A percentile compares a stretch with the other conserved stretches of the same genome.
Conservation (phyloP, 2,888 invertebrate genomes). For the Morpho helenor region DNA sequence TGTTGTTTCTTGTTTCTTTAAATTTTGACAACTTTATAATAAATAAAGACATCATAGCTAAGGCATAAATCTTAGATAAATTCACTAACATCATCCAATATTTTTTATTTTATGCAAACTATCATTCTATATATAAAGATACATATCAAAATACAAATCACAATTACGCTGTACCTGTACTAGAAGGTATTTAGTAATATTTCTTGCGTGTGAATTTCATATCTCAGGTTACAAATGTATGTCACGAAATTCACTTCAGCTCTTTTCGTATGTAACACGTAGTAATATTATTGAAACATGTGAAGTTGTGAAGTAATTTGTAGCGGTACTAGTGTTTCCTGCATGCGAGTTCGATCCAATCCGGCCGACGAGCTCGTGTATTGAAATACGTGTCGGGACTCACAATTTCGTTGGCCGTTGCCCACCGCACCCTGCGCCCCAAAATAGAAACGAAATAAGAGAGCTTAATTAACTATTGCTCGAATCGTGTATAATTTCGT, state of each 20-base stretch:
- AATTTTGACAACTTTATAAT: background rate
- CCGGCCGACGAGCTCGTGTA: slow-evolving; percentile 50
- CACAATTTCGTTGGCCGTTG: slow-evolving; percentile 32
- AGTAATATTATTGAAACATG: slow-evolving; percentile 1
- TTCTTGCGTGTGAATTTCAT: too few species aligned
- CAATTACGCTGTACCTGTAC: too few species aligned
- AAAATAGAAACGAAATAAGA: slow-evolving; percentile 16
- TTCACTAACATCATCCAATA: too few species aligned
- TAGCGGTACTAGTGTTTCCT: slow-evolving; percentile 12
- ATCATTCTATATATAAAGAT: too few species aligned
- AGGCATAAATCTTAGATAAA: too few species aligned
- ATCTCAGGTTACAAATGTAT: too few species aligned
- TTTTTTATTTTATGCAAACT: too few species aligned
- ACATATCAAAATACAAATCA: too few species aligned
- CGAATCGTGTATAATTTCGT: slow-evolving; percentile 18
- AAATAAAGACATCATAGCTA: too few species aligned
- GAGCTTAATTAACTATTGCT: slow-evolving; percentile 24
- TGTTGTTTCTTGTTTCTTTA: background rate
- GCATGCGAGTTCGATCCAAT: slow-evolving; percentile 11
- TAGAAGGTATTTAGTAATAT: too few species aligned
- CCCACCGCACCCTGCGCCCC: slow-evolving; percentile 14
- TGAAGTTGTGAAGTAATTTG: slow-evolving; percentile 9
- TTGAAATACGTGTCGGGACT: slow-evolving; percentile 67
- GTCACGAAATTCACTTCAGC: too few species aligned
- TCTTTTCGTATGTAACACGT: too few species aligned